Evolutionary conservation across 2,113 vertebrate genomes (phyloP).

Genomic region (Laticauda colubrina): DNA sequence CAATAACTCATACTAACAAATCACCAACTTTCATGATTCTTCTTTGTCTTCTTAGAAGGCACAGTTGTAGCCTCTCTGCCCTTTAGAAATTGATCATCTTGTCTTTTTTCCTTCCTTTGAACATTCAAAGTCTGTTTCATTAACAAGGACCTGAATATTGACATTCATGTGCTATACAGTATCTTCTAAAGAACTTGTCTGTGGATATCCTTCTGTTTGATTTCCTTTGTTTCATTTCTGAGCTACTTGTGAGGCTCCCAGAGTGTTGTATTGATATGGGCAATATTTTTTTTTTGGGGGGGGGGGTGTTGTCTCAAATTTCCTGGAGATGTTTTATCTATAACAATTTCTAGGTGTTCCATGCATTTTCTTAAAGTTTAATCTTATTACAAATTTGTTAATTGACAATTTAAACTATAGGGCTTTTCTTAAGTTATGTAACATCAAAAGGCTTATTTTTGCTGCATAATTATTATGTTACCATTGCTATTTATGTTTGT

Average conservation of each 20-base stretch:
- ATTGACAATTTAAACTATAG: not conserved
- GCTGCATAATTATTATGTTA: not conserved
- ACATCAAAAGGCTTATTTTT: not conserved
- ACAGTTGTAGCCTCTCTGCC: not conserved
- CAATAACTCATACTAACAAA: not conserved
- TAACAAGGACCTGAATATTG: not conserved
- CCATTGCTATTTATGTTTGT: not conserved
- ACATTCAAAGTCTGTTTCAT: not conserved
- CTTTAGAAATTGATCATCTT: not conserved
- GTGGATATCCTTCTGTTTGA: not conserved
- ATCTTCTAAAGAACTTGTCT: not conserved
- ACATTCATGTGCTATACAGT: not conserved
- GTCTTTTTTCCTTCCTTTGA: not conserved
- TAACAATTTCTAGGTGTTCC: not conserved
- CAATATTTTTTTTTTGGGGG: not conserved
- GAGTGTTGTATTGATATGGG: not conserved
- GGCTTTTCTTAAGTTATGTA: not conserved
- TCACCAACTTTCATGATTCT: not conserved
- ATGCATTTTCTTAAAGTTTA: not conserved
- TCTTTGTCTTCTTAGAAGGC: not conserved
- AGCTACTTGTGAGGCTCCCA: not conserved
- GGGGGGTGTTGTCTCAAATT: not conserved
- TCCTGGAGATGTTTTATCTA: not conserved
- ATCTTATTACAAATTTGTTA: not conserved
- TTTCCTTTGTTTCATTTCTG: not conserved